Base-by-base conservation (phyloP, 2,888 invertebrate genomes). In the Anoncus sp. region DNA sequence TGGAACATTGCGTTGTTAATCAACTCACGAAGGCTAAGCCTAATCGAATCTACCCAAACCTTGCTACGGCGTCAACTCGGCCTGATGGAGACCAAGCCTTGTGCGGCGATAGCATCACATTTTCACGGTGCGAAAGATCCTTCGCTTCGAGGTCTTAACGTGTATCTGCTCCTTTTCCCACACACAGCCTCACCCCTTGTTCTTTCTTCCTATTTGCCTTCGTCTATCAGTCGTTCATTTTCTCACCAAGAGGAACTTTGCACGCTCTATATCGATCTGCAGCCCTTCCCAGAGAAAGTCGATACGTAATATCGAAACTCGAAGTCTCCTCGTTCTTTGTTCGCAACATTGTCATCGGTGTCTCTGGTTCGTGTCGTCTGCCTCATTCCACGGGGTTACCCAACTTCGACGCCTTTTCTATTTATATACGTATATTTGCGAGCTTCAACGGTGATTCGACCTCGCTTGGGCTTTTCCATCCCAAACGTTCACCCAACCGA, bases 11-110 rank as follows among this genome's bases (percentile, higher is more conserved):
- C 38, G 60, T 31, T 55, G 66, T 57, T 66, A 76, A 76, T 76
- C 76, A 66, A 72, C 72, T 76, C 62, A 72, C 60, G 62, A 47
- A 72, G 76, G 71, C 66, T 76, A 76, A 76, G 76, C 76, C 66
- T 76, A 67, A 72, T 72, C 62, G 62, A 76, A 76, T 72, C 38
- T 72, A 47, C 45, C 31, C 53, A 27, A 59, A 45, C 24, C 43
- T 20, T 31, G 43, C 4, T 3, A 60, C 24, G 1, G 24, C 65
- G 59, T 60, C 38, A 71, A 60, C 60, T 66, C 18, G 45, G 53
- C 45, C n/a, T 45, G 20, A 9, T 22, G 20, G 20, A 43, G 18
- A 45, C 38, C 66, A 55, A 66, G 24, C 66, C 16, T 40, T 70
- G 35, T 51, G 18, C 18, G 43, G 35, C 35, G 27, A 45, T 20